phyloP scores from a whole-genome alignment of 2,797 vertebrate species.

The Channallabes apus region DNA sequence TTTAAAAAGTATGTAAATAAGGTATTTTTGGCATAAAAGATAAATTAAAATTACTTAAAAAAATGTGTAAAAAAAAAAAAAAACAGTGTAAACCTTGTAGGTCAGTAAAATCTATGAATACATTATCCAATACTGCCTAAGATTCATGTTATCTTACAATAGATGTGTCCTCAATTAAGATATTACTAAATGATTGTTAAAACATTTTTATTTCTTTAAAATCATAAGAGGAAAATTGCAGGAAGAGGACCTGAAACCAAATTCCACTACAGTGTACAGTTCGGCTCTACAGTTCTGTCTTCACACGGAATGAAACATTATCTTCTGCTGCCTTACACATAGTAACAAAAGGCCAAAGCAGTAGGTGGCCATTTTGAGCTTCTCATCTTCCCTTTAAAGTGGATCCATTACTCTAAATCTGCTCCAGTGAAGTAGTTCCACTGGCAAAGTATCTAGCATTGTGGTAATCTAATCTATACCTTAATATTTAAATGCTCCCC shows the following conservation, averaged over 20 bases:
- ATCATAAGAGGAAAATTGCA: not conserved
- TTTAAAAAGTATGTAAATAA: not conserved
- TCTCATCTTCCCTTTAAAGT: constrained; percentile 62
- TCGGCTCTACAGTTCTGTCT: constrained; percentile 6
- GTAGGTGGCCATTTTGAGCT: constrained; percentile 65
- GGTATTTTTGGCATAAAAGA: not conserved
- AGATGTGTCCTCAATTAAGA: not conserved
- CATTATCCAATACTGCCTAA: not conserved
- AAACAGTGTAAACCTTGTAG: not conserved
- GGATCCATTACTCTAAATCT: constrained; percentile 65
- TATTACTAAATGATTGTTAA: not conserved
- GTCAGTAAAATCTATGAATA: not conserved
- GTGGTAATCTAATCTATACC: constrained; percentile 65
- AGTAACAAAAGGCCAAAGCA: constrained; percentile 61
- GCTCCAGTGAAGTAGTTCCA: constrained; percentile 63
- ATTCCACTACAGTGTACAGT: not conserved
- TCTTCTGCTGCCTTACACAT: constrained; percentile 62
- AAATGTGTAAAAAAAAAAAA: accelerated
- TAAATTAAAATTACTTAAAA: not conserved
- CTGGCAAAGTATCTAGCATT: constrained; percentile 58
- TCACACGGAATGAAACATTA: constrained; percentile 59
- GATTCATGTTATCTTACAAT: not conserved
- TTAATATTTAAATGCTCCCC: constrained; percentile 74
- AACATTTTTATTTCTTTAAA: not conserved
- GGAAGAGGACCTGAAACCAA: constrained; percentile 3